Percentiles rank a stretch among this genome's conserved stretches.
Evolutionary conservation across 2,888 invertebrate species (phyloP).

Genomic region (Pseudococcus viburni): DNA sequence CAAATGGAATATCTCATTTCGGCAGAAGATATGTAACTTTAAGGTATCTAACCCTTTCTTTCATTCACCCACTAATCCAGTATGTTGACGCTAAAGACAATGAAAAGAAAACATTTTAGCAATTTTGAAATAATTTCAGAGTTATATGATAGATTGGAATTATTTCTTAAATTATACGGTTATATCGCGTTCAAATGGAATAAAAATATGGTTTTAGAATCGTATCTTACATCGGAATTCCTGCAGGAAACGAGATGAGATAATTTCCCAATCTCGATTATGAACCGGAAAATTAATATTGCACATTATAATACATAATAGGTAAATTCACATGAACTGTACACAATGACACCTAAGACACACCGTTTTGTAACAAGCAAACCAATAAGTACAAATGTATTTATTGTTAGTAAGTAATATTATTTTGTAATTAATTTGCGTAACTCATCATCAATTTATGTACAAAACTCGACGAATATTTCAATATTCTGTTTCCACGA

Average conservation of each 20-base stretch:
- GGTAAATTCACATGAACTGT: constrained; percentile 11
- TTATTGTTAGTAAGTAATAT: background rate
- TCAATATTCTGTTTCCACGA: background rate
- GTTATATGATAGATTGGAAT: background rate
- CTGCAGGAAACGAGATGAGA: background rate
- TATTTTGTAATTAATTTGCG: background rate
- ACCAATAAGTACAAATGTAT: background rate
- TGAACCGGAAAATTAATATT: constrained; percentile 11
- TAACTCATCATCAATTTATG: background rate
- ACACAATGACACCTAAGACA: background rate
- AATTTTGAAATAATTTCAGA: constrained; percentile 3
- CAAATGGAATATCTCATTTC: constrained; percentile 66
- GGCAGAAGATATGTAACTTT: constrained; percentile 60
- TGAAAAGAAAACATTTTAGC: constrained; percentile 47
- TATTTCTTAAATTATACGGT: constrained; percentile 15
- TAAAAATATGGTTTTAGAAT: background rate
- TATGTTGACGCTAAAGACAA: constrained; percentile 58
- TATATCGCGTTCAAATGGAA: background rate
- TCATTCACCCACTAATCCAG: constrained; percentile 60
- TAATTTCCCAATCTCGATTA: background rate
- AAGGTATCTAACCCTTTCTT: constrained; percentile 61
- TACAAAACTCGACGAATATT: background rate
- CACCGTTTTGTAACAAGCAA: background rate
- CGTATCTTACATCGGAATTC: background rate
- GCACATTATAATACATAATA: constrained; percentile 1